Evolutionary conservation across 2,888 invertebrate genomes (phyloP).

Genomic region (Trichogramma evanescens): DNA sequence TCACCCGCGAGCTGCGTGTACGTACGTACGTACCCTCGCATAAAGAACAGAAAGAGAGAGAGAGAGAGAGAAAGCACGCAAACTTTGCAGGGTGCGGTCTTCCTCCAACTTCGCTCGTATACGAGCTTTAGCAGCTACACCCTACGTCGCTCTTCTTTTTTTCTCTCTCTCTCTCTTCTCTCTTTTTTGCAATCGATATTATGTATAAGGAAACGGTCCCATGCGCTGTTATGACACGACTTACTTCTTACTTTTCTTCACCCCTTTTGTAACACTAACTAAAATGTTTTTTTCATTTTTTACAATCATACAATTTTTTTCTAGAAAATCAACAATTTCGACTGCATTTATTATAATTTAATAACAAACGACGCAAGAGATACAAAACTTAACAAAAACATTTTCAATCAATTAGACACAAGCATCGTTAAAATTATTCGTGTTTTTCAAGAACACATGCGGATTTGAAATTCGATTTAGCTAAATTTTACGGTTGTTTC

Average conservation of each 20-base stretch:
- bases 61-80: neutral
- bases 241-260: too few species aligned
- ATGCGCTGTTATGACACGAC: too few species aligned
- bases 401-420: neutral
- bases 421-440: neutral
- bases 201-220: too few species aligned
- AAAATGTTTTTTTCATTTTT: neutral
- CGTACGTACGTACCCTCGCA: too few species aligned
- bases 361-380: neutral
- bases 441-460: neutral
- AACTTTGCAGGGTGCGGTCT: slow-evolving; percentile 19
- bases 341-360: neutral
- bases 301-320: neutral
- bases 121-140: neutral
- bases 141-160: slow-evolving; percentile 2
- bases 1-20: too few species aligned
- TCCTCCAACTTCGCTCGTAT: slow-evolving; percentile 12
- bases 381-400: neutral
- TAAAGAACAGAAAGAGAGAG: neutral
- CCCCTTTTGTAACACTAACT: too few species aligned
- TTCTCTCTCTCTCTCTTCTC: neutral
- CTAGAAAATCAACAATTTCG: neutral
- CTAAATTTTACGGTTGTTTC: neutral
- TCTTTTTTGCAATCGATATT: neutral
- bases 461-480: neutral